These are phyloP conservation scores for Lipotes vexillifer DNA, from an alignment of 2,113 vertebrate genomes.

Conservation along the genomic window DNA sequence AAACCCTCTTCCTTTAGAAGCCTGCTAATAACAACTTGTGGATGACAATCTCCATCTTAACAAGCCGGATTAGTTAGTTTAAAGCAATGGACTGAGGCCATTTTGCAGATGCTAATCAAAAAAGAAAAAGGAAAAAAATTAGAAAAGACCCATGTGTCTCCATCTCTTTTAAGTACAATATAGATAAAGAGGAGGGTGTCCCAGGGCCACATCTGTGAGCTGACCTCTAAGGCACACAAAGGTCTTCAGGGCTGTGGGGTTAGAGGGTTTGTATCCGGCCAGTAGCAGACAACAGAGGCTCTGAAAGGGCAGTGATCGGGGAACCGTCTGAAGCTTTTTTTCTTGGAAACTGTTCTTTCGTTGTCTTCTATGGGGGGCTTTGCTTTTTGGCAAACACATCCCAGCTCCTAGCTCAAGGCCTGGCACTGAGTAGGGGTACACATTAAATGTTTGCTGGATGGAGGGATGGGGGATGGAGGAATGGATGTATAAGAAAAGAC, in stretches of 20 bases:
- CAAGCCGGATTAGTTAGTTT: constrained; percentile 65
- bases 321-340: constrained; percentile 48
- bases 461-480: not conserved
- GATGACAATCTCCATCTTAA: constrained; percentile 66
- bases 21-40: constrained; percentile 58
- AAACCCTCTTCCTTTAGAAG: constrained; percentile 55
- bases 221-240: constrained; percentile 60
- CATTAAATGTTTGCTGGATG: not conserved
- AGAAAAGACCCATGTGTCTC: constrained; percentile 49
- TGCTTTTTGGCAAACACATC: not conserved
- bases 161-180: constrained; percentile 47
- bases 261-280: constrained; percentile 53
- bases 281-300: constrained; percentile 55
- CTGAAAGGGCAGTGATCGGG: constrained; percentile 42
- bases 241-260: constrained; percentile 39
- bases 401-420: not conserved
- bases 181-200: constrained; percentile 36
- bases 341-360: constrained; percentile 57
- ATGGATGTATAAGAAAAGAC: not conserved
- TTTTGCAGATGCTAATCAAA: constrained; percentile 63
- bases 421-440: not conserved
- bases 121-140: constrained; percentile 26
- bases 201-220: constrained; percentile 48
- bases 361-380: constrained; percentile 40
- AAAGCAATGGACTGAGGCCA: constrained; percentile 60